Base-by-base conservation (phyloP, 2,797 vertebrate genomes). In the Melanotaenia parkinsoni region DNA sequence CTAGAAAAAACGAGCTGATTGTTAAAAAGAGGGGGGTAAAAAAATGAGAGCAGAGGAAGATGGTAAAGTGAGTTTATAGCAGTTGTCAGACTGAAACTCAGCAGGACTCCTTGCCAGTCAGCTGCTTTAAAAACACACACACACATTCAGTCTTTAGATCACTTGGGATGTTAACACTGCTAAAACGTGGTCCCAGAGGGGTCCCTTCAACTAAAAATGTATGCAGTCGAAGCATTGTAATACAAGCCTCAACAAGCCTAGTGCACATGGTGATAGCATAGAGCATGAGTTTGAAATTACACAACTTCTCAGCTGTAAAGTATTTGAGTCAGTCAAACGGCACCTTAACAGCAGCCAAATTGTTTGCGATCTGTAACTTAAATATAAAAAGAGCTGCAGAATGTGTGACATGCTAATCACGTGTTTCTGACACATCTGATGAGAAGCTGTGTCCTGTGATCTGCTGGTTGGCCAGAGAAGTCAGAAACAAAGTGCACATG, bases 1-100 rank as follows among this genome's bases (percentile, higher is more conserved):
- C 90, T 68, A 89, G 76, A 89, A 70, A 86, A 91, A 70, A 91
- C 88, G 79, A 85, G 87, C 86, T 86, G 89, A 91, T 89, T 81
- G 82, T 91, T 89, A 82, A 88, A 91, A 88, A 76, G 33, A 67
- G 43, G 3, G 43, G 43, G 43, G 43, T 6, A 1, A 13, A 47
- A 47, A 45, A 63, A 53, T 20, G 67, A 50, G 71, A 43, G 30
- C 3, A 59, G 67, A 59, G 56, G 75, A 80, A 71, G 75, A 78
- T 62, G 78, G 71, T 86, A 81, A 87, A 87, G 70, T 18, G 56
- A 70, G 77, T 92, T 94, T 91, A 94, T 87, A 57, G 91, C 76
- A 71, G 73, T 67, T 88, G 83, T 89, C 81, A 90, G 88, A 91
- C 90, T 73, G 80, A 84, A 78, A 73, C 81, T 30, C 92, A 87